phyloP scores from a whole-genome alignment of 2,113 vertebrate species.

The Myotis brandtii region DNA sequence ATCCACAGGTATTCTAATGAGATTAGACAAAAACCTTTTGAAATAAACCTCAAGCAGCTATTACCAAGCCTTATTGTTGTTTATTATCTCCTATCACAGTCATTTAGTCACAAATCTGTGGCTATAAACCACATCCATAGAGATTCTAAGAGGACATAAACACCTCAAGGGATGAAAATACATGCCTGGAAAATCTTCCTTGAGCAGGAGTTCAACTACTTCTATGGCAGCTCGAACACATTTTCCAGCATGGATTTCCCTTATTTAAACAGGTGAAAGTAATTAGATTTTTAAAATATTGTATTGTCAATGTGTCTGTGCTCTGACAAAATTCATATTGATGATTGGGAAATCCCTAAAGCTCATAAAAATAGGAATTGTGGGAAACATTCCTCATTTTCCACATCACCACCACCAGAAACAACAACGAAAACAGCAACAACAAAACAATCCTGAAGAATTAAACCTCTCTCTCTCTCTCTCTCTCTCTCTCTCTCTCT shows the following conservation, averaged over 20 bases:
- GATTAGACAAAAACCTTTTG: slow-evolving; percentile 83
- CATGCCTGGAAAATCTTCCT: slow-evolving; percentile 55
- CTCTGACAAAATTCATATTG: slow-evolving; percentile 72
- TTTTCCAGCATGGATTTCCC: slow-evolving; percentile 80
- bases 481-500: neutral
- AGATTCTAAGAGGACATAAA: slow-evolving; percentile 82
- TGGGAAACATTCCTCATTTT: neutral
- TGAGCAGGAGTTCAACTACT: slow-evolving; percentile 77
- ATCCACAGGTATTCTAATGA: slow-evolving; percentile 83
- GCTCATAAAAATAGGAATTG: slow-evolving; percentile 79
- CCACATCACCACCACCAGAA: neutral
- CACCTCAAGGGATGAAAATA: slow-evolving; percentile 74
- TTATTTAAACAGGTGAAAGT: slow-evolving; percentile 89
- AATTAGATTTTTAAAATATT: slow-evolving; percentile 84
- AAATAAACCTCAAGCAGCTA: slow-evolving; percentile 86
- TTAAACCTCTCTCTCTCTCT: slow-evolving; percentile 35
- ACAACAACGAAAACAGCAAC: neutral
- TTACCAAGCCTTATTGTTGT: slow-evolving; percentile 84
- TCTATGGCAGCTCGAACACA: slow-evolving; percentile 77
- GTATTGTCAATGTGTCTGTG: slow-evolving; percentile 66
- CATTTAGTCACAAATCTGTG: slow-evolving; percentile 67
- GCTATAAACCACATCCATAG: slow-evolving; percentile 78
- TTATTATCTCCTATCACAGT: slow-evolving; percentile 81
- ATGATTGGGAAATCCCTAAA: slow-evolving; percentile 67
- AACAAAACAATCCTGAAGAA: slow-evolving; percentile 19